Evolutionary conservation across 2,113 vertebrate genomes (phyloP), one percentile per base, ranked within the genome.

Genomic region (Cololabis saira): DNA sequence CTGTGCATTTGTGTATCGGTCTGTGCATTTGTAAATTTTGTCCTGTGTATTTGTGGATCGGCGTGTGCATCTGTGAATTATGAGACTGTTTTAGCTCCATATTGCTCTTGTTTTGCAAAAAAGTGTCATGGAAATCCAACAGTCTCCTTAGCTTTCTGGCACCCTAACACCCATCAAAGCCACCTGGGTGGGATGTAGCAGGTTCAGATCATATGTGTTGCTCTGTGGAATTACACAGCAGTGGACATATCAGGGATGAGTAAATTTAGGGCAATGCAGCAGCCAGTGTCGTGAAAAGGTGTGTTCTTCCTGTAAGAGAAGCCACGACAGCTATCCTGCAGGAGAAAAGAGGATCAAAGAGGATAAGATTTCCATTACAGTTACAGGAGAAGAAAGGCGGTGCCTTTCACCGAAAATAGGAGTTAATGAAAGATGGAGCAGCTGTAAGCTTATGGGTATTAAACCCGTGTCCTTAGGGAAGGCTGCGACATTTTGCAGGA

Each of bases 171-270:
- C 33, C 33, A 9, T 37, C 33, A 37, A 37, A 37, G 33, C 33
- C 33, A 7, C 10, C 10, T 37, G 33, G 33, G 5, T 37, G 33
- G 6, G 33, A 7, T 18, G 45, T 18, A 17, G n/a, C 4, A 3
- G 8, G n/a, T 18, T 47, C 2, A 10, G 8, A 18, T 15, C 4
- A 10, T 47, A 18, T 19, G n/a, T 18, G n/a, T 47, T 18, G 3
- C 17, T 18, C 17, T 45, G 30, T 47, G 44, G n/a, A 56, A 13
- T 37, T 65, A 58, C 68, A 71, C 37, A 40, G 53, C 60, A 51
- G 85, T 58, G 70, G 84, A 78, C 68, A 69, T 72, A 59, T 82
- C 62, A 80, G 71, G 43, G 40, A 8, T 2, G 5, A 22, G 30
- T 49, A 70, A 47, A 73, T 42, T 43, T 58, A 76, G 40, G 14